Percentiles rank a stretch among this genome's conserved stretches.
phyloP scores from a whole-genome alignment of 2,888 invertebrate species.

The Oeneis ivallda region DNA sequence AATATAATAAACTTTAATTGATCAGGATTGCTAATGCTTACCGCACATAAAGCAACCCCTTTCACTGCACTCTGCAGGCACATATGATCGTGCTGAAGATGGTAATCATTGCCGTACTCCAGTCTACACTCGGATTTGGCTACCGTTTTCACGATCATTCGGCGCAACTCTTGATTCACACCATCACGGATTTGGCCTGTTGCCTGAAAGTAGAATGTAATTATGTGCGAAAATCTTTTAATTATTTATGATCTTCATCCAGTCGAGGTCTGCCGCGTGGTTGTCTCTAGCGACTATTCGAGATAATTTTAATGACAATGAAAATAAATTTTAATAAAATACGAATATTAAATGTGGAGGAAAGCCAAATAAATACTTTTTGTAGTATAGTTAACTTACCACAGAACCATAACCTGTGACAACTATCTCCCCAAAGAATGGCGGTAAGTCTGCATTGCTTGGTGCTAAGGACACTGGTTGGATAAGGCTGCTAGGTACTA shows the following conservation, averaged over 20 bases:
- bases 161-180: slow-evolving; percentile 68
- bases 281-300: too few relatives aligned
- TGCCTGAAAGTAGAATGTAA: slow-evolving; percentile 47
- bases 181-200: slow-evolving; percentile 73
- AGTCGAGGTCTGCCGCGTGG: too few relatives aligned
- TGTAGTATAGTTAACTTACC: slow-evolving; percentile 50
- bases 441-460: slow-evolving; percentile 55
- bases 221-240: slow-evolving; percentile 23
- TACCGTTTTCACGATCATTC: slow-evolving; percentile 69
- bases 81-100: slow-evolving; percentile 70
- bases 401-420: slow-evolving; percentile 75
- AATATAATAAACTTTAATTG: not conserved
- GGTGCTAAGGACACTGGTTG: slow-evolving; percentile 58
- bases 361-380: slow-evolving; percentile 24
- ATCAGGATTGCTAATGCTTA: slow-evolving; percentile 45
- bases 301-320: too few relatives aligned
- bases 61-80: slow-evolving; percentile 64
- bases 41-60: slow-evolving; percentile 72
- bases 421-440: slow-evolving; percentile 63
- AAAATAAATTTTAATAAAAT: too few relatives aligned
- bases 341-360: too few relatives aligned
- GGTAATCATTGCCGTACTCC: slow-evolving; percentile 69
- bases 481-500: slow-evolving; percentile 50
- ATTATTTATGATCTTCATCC: not conserved
- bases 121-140: slow-evolving; percentile 58